phyloP scores from a whole-genome alignment of 2,888 invertebrate genomes.

The Mayetiola destructor region DNA sequence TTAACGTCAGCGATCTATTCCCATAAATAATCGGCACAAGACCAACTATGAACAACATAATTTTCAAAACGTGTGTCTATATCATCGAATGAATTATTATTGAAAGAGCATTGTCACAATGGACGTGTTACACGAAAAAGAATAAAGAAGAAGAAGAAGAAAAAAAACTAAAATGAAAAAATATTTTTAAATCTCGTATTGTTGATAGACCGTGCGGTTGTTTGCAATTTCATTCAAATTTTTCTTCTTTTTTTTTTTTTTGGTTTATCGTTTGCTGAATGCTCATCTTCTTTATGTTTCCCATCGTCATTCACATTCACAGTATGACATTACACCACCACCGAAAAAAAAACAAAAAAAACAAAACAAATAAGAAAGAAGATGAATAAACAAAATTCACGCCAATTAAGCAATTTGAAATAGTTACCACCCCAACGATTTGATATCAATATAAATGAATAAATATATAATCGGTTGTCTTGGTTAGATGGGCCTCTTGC shows the following conservation, averaged over 20 bases:
- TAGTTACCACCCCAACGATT: slow-evolving; percentile 30
- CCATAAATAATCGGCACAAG: slow-evolving; percentile 8
- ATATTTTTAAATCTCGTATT: too few relatives aligned
- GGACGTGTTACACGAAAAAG: neutral
- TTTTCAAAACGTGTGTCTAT: too few relatives aligned
- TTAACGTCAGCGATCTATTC: neutral
- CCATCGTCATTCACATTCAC: too few relatives aligned
- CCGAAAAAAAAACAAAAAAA: too few relatives aligned
- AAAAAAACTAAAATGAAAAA: too few relatives aligned
- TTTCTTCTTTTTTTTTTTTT: neutral
- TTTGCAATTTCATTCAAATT: neutral
- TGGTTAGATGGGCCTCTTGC: slow-evolving; percentile 6
- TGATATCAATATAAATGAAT: slow-evolving; percentile 11
- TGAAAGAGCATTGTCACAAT: too few relatives aligned
- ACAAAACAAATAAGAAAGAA: too few relatives aligned
- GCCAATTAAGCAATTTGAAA: slow-evolving; percentile 33
- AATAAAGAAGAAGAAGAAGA: neutral
- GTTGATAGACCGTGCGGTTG: too few relatives aligned
- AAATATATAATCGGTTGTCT: slow-evolving; percentile 5
- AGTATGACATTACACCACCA: too few relatives aligned
- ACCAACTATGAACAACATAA: too few relatives aligned
- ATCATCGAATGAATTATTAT: too few relatives aligned
- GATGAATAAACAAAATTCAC: slow-evolving; percentile 25
- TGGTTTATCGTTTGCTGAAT: too few relatives aligned
- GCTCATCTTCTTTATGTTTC: neutral